Conservation (phyloP, 2,113 vertebrate species). For the Rhinoderma darwinii region DNA sequence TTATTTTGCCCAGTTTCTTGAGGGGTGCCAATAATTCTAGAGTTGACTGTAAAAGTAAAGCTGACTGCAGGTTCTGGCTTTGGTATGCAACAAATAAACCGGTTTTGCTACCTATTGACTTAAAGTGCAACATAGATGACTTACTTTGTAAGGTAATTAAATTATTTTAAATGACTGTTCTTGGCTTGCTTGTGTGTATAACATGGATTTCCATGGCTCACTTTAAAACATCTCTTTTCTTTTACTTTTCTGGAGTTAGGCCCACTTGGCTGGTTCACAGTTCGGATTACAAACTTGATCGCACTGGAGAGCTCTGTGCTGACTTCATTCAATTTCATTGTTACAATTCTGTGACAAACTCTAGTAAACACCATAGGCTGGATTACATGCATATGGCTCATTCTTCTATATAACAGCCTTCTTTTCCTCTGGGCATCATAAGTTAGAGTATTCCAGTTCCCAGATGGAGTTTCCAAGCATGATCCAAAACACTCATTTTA, state of each 20-base stretch:
- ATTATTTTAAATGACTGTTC: conserved; percentile 54
- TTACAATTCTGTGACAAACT: conserved; percentile 52
- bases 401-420: conserved; percentile 32
- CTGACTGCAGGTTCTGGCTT: too few species aligned
- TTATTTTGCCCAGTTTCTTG: too few species aligned
- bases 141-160: conserved; percentile 51
- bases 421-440: conserved; percentile 6
- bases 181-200: conserved; percentile 46
- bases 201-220: conserved; percentile 46
- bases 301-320: conserved; percentile 38
- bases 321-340: conserved; percentile 54
- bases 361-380: conserved; percentile 46
- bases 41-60: too few species aligned
- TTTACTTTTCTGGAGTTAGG: conserved; percentile 51
- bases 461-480: conserved; percentile 24
- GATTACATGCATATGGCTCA: conserved; percentile 54
- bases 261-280: conserved; percentile 51
- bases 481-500: conserved; percentile 48
- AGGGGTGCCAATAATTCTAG: too few species aligned
- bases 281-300: conserved; percentile 52
- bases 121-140: conserved; percentile 50
- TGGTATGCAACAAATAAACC: conserved; percentile 14
- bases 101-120: conserved; percentile 49
- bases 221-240: conserved; percentile 51
- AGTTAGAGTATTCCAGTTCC: conserved; percentile 35